Evolutionary conservation across 1,140 invertebrate genomes (phyloP).

Genomic region (Meloidogyne chitwoodi): DNA sequence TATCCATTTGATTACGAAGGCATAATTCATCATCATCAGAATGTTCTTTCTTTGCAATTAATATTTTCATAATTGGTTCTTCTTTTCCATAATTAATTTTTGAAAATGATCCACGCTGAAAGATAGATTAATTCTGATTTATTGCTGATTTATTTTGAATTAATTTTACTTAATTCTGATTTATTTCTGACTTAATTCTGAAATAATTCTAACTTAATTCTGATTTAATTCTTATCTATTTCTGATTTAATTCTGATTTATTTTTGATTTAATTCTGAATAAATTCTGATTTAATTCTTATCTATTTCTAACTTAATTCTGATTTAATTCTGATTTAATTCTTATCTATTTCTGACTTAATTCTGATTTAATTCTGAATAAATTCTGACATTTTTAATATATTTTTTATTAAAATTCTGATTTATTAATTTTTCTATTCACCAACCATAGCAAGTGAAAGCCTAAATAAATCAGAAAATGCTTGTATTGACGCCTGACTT

Average conservation of each 20-base stretch:
- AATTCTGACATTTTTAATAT: too few relatives aligned
- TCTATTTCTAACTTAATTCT: too few relatives aligned
- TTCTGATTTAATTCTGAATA: too few relatives aligned
- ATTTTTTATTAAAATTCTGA: neutral
- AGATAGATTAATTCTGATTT: neutral
- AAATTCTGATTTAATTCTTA: too few relatives aligned
- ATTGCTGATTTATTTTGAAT: too few relatives aligned
- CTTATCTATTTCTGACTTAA: too few relatives aligned
- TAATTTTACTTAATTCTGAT: neutral
- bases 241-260: neutral
- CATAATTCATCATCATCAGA: constrained; percentile 12
- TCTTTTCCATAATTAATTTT: neutral
- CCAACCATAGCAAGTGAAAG: constrained; percentile 23
- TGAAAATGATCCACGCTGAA: neutral
- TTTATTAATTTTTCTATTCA: neutral
- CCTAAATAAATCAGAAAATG: constrained; percentile 28
- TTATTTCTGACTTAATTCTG: neutral
- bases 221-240: neutral
- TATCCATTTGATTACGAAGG: constrained; percentile 22
- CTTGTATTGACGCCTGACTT: constrained; percentile 65
- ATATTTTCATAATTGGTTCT: constrained; percentile 21
- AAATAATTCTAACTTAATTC: too few relatives aligned
- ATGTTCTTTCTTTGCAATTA: constrained; percentile 40
- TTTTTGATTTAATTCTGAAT: neutral
- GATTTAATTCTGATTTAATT: too few relatives aligned